phyloP scores from a whole-genome alignment of 2,797 vertebrate genomes.

The Anguilla anguilla region DNA sequence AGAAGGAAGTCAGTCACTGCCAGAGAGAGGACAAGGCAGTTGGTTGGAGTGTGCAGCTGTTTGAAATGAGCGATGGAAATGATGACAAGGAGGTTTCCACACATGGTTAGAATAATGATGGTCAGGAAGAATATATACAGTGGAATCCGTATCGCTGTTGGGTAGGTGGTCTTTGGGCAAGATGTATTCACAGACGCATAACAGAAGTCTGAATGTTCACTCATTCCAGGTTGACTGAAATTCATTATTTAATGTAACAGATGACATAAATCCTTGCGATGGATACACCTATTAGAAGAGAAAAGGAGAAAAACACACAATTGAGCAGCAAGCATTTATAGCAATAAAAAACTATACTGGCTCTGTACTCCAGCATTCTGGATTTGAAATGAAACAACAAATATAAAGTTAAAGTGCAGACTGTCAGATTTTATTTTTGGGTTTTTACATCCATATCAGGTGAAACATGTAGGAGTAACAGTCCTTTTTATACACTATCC shows the following conservation, averaged over 20 bases:
- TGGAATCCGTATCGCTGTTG: slow-evolving; percentile 32
- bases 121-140: slow-evolving; percentile 39
- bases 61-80: slow-evolving; percentile 45
- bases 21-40: slow-evolving; percentile 34
- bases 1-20: slow-evolving; percentile 41
- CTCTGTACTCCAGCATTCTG: too few species aligned
- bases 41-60: slow-evolving; percentile 45
- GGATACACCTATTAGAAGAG: not conserved
- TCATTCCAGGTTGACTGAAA: not conserved
- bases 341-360: too few species aligned
- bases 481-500: too few species aligned
- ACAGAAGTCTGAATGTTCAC: slow-evolving; percentile 25
- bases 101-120: slow-evolving; percentile 41
- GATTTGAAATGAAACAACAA: too few species aligned
- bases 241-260: slow-evolving; percentile 12
- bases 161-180: slow-evolving; percentile 46
- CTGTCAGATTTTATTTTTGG: too few species aligned
- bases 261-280: not conserved
- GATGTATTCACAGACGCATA: slow-evolving; percentile 58
- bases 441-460: too few species aligned
- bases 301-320: not conserved
- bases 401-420: too few species aligned
- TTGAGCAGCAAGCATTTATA: not conserved
- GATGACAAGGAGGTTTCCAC: slow-evolving; percentile 51
- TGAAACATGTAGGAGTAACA: too few species aligned